phyloP scores from a whole-genome alignment of 2,888 invertebrate genomes.

The Nephrotoma flavescens region DNA sequence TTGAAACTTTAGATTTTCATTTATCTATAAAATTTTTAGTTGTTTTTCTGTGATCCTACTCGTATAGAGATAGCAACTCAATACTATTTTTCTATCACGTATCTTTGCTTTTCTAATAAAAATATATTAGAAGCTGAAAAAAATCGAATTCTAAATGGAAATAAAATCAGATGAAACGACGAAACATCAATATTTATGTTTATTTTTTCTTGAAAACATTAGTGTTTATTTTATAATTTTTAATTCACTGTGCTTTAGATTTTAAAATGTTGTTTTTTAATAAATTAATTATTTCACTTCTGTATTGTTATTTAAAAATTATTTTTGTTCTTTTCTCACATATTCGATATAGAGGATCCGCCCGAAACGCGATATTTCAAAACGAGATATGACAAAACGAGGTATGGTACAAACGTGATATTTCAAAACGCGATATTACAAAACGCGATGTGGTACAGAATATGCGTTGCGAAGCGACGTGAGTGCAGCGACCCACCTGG shows the following conservation, averaged over 20 bases:
- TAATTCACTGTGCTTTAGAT: not conserved
- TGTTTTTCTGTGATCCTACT: not conserved
- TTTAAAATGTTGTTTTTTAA: not conserved
- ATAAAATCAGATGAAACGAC: not conserved
- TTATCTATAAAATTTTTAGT: not conserved
- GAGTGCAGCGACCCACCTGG: no score
- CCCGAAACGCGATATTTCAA: no score
- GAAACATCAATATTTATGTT: not conserved
- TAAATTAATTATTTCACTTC: not conserved
- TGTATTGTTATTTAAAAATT: not conserved
- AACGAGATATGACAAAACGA: no score
- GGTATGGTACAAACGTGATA: no score
- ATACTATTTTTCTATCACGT: not conserved
- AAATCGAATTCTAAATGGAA: not conserved
- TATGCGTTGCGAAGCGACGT: no score
- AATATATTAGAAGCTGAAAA: not conserved
- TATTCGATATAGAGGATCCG: no score
- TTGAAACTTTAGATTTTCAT: not conserved
- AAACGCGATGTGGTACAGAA: no score
- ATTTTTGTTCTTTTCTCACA: no score
- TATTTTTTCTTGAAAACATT: not conserved
- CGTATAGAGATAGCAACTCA: not conserved
- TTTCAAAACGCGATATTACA: no score
- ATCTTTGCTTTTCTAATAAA: not conserved
- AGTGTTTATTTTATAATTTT: not conserved